Evolutionary conservation across 2,797 vertebrate genomes (phyloP).

Genomic region (Ciconia nigra): DNA sequence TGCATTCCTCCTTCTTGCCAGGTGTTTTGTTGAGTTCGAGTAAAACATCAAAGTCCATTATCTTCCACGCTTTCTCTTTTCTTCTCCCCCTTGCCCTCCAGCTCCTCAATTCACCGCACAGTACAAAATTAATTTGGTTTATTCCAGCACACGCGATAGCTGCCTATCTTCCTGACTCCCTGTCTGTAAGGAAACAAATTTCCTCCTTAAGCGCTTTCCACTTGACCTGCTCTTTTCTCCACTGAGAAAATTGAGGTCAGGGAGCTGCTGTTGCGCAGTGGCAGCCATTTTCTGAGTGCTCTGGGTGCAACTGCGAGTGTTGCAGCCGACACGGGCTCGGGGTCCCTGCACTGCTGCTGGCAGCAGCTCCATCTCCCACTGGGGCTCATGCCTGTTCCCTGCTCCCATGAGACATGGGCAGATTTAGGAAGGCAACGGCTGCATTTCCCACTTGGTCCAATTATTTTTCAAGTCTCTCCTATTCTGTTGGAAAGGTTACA

Average conservation of each 20-base stretch:
- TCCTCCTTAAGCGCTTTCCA: slow-evolving; percentile 70
- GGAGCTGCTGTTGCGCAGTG: neutral
- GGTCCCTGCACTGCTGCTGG: neutral
- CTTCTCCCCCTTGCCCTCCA: neutral
- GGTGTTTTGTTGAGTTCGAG: slow-evolving; percentile 56
- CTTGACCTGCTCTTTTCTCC: slow-evolving; percentile 74
- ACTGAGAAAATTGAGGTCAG: slow-evolving; percentile 70
- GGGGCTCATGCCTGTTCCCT: neutral
- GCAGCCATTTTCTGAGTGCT: neutral
- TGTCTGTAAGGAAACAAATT: slow-evolving; percentile 59
- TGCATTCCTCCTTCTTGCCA: neutral
- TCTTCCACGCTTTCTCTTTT: neutral
- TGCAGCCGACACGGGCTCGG: fast-evolving
- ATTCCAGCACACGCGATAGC: slow-evolving; percentile 32
- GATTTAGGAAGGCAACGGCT: neutral
- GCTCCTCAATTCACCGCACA: neutral
- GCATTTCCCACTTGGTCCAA: slow-evolving; percentile 26
- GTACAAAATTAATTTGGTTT: slow-evolving; percentile 65
- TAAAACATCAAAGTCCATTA: slow-evolving; percentile 62
- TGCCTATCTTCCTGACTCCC: slow-evolving; percentile 18
- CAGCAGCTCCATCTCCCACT: neutral
- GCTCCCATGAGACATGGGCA: neutral
- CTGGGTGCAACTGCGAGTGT: neutral
- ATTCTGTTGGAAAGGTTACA: neutral
- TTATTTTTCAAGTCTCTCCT: slow-evolving; percentile 40